Conservation (phyloP, 37 sponge, comb jelly and placozoan genomes). For the Beroe forskalii region DNA sequence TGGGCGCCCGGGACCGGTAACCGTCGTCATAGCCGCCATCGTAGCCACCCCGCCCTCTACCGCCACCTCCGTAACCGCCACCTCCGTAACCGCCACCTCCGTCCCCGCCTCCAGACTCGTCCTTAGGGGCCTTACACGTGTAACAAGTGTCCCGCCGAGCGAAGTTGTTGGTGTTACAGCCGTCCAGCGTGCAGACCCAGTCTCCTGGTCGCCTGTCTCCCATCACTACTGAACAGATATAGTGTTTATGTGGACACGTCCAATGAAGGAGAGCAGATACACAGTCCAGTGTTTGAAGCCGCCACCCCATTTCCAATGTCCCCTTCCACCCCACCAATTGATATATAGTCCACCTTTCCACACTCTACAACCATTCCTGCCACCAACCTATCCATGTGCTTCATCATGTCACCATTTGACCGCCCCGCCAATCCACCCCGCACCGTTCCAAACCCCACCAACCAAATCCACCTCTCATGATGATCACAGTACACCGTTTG, state of each 20-base stretch:
- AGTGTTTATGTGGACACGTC: not conserved
- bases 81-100: slow-evolving; percentile 23
- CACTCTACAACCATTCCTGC: too few relatives aligned
- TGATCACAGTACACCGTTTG: too few relatives aligned
- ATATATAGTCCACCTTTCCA: too few relatives aligned
- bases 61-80: not conserved
- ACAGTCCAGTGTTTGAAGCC: not conserved
- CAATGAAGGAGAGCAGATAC: too few relatives aligned
- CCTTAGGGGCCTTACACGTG: slow-evolving; percentile 1
- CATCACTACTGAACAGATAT: not conserved
- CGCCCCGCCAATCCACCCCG: too few relatives aligned
- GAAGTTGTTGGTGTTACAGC: not conserved
- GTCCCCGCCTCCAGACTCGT: not conserved
- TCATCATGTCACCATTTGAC: too few relatives aligned
- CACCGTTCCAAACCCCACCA: too few relatives aligned
- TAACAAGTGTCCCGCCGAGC: not conserved
- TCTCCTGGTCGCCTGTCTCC: not conserved
- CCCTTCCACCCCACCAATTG: too few relatives aligned
- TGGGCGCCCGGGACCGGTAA: not conserved
- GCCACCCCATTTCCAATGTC: not conserved
- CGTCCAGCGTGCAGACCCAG: not conserved
- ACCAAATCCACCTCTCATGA: too few relatives aligned
- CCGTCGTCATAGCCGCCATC: slow-evolving; percentile 58
- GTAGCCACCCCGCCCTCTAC: slow-evolving; percentile 24
- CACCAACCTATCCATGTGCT: too few relatives aligned